Evolutionary conservation across 1,140 invertebrate species (phyloP).

Genomic region (Alviniconcha marisindica): DNA sequence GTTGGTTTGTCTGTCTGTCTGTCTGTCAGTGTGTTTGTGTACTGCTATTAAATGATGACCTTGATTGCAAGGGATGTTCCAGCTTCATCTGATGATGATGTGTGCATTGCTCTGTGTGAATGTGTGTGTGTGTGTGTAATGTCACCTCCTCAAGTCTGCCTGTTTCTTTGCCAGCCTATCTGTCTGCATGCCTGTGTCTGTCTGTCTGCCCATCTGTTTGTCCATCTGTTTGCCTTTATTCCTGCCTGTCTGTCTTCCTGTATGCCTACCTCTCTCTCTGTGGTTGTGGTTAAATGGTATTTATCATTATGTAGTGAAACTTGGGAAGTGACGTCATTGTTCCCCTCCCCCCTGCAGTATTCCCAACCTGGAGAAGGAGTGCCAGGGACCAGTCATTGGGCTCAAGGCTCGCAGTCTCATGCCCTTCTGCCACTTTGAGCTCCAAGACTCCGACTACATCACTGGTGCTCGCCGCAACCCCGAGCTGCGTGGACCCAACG

Average conservation of each 20-base stretch:
- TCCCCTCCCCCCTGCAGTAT: conserved; percentile 59
- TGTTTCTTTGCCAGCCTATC: neutral
- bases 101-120: neutral
- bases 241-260: neutral
- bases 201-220: neutral
- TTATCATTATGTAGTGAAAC: too few species aligned
- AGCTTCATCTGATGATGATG: too few species aligned
- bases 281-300: neutral
- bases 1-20: too few species aligned
- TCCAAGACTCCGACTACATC: conserved; percentile 76
- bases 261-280: neutral
- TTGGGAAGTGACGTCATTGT: neutral
- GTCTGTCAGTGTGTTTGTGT: too few species aligned
- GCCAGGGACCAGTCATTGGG: conserved; percentile 69
- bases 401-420: conserved; percentile 72
- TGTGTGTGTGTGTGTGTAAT: too few species aligned
- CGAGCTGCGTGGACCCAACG: conserved; percentile 71
- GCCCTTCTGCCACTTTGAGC: conserved; percentile 77
- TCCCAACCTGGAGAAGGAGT: conserved; percentile 69
- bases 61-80: too few species aligned
- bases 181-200: neutral
- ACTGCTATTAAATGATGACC: too few species aligned
- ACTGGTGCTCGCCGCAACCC: conserved; percentile 71
- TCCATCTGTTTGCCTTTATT: neutral
- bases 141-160: too few species aligned